Evolutionary conservation across 2,797 vertebrate genomes (phyloP).

Genomic region (Passerculus sandwichensis): DNA sequence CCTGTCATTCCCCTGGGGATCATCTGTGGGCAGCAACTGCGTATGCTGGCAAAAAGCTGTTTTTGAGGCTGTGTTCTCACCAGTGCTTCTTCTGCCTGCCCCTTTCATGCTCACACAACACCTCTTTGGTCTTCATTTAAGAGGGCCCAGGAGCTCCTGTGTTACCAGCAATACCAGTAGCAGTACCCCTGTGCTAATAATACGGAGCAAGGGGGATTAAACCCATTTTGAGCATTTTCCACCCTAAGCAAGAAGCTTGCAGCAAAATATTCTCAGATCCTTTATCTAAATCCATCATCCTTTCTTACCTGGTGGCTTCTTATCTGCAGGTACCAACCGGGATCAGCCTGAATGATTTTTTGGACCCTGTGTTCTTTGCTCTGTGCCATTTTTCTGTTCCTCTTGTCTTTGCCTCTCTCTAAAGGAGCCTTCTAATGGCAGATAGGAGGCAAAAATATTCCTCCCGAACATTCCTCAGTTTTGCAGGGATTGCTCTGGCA

Average conservation of each 20-base stretch:
- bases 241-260: not conserved
- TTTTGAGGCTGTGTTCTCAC: not conserved
- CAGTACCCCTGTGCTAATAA: not conserved
- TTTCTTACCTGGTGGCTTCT: not conserved
- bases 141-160: not conserved
- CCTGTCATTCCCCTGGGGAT: not conserved
- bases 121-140: not conserved
- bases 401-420: not conserved
- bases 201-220: not conserved
- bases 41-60: not conserved
- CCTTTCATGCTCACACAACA: not conserved
- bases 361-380: not conserved
- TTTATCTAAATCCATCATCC: not conserved
- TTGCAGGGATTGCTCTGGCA: conserved; percentile 37
- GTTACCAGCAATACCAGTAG: not conserved
- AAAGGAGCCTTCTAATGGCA: not conserved
- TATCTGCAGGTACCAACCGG: not conserved
- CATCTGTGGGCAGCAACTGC: not conserved
- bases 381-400: not conserved
- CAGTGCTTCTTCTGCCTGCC: not conserved
- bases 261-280: not conserved
- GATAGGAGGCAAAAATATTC: not conserved
- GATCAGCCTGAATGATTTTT: not conserved
- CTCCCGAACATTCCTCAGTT: conserved; percentile 54
- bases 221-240: not conserved